phyloP scores from a whole-genome alignment of 1,140 invertebrate genomes.

The Zaprionus tsacasi region DNA sequence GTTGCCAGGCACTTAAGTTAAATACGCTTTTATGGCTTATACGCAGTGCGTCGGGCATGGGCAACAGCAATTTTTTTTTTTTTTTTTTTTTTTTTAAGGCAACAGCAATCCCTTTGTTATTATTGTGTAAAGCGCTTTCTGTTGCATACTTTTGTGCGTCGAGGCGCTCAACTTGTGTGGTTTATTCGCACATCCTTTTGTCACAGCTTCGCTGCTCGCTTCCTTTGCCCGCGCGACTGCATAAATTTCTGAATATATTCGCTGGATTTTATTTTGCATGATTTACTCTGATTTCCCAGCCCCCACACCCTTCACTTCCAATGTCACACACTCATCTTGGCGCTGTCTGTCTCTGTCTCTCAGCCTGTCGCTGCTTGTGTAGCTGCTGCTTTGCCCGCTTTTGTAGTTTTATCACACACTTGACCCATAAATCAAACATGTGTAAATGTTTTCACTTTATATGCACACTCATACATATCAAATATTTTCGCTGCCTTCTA shows the following conservation, averaged over 20 bases:
- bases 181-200: constrained; percentile 61
- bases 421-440: constrained; percentile 82
- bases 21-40: constrained; percentile 65
- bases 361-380: constrained; percentile 5
- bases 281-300: constrained; percentile 71
- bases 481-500: constrained; percentile 67
- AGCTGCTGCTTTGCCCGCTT: constrained; percentile 43
- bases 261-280: constrained; percentile 68
- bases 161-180: constrained; percentile 52
- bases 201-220: constrained; percentile 11
- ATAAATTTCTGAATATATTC: constrained; percentile 70
- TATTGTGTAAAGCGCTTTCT: constrained; percentile 49
- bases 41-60: not conserved
- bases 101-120: constrained; percentile 26
- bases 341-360: constrained; percentile 8
- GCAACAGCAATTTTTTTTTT: not conserved
- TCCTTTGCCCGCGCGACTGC: constrained; percentile 45
- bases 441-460: constrained; percentile 82
- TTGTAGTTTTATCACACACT: constrained; percentile 82
- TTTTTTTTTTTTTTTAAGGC: no score
- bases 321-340: constrained; percentile 24
- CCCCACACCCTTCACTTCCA: not conserved
- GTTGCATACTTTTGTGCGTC: constrained; percentile 61
- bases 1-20: constrained; percentile 63
- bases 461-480: constrained; percentile 74